These are phyloP conservation scores for Cydia splendana DNA, from an alignment of 1,140 invertebrate species.

Conservation along the genomic window DNA sequence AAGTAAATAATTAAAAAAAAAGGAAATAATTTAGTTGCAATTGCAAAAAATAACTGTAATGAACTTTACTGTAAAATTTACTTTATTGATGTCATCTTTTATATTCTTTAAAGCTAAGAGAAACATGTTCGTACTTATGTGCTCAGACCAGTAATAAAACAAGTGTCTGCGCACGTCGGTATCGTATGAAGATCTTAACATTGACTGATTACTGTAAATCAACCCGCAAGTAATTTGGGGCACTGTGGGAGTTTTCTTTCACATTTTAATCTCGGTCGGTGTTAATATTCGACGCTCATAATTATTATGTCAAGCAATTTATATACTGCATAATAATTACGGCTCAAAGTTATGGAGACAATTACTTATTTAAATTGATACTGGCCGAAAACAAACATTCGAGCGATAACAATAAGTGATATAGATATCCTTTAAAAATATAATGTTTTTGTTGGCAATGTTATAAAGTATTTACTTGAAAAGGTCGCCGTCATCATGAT, in stretches of 20 bases:
- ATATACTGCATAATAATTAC: constrained; percentile 17
- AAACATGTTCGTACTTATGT: constrained; percentile 16
- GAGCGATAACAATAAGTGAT: constrained; percentile 51
- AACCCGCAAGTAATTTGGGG: constrained; percentile 46
- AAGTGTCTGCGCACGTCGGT: constrained; percentile 31
- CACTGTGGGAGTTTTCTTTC: constrained; percentile 42
- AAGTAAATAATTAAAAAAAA: too few relatives aligned
- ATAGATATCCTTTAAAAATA: constrained; percentile 34
- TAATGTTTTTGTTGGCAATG: not conserved
- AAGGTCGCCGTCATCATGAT: constrained; percentile 7
- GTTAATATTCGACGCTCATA: constrained; percentile 36
- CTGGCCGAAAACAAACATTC: constrained; percentile 44
- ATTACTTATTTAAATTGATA: constrained; percentile 24
- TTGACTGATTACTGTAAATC: constrained; percentile 52
- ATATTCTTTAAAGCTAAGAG: constrained; percentile 5
- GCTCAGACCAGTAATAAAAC: constrained; percentile 26
- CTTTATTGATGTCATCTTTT: constrained; percentile 32
- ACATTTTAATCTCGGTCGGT: constrained; percentile 31
- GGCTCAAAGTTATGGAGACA: constrained; percentile 1
- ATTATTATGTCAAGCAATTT: constrained; percentile 41
- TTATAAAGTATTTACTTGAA: constrained; percentile 23
- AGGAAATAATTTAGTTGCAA: not conserved
- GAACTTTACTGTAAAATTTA: constrained; percentile 22
- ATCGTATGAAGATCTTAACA: constrained; percentile 56
- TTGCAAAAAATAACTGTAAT: not conserved